phyloP scores from a whole-genome alignment of 2,888 invertebrate species.

The Ophion ventricosus region DNA sequence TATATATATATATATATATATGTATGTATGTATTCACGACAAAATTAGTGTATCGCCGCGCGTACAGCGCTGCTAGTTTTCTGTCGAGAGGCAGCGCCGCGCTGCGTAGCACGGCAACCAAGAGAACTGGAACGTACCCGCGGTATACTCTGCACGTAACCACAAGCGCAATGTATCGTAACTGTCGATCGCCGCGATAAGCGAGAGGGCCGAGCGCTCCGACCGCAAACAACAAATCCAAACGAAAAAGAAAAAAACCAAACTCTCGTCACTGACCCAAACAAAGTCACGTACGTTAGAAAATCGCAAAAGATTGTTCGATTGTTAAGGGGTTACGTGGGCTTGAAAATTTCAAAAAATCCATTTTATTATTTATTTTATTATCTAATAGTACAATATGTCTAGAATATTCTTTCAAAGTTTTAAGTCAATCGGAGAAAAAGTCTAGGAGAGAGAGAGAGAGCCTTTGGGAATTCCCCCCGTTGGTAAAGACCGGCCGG shows the following conservation, averaged over 20 bases:
- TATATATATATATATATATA: no score
- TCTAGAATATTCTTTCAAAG: no score
- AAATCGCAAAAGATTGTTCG: not conserved
- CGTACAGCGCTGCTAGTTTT: not conserved
- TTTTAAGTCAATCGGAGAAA: no score
- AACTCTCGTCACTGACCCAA: not conserved
- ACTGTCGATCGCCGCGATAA: not conserved
- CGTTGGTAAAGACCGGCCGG: no score
- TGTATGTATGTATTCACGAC: not conserved
- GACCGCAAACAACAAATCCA: not conserved
- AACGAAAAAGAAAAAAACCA: not conserved
- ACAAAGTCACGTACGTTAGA: not conserved
- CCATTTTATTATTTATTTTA: no score
- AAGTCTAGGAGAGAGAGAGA: no score
- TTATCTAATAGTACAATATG: no score
- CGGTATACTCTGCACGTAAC: not conserved
- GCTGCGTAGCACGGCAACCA: conserved; percentile 5
- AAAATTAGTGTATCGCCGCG: conserved; percentile 10
- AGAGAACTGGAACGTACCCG: not conserved
- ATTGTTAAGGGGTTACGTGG: no score
- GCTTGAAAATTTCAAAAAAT: no score
- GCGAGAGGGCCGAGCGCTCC: not conserved
- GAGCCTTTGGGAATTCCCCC: no score
- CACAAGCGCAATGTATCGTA: not conserved
- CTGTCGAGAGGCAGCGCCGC: conserved; percentile 11